Base-by-base conservation (phyloP, 2,797 vertebrate species). In the Pseudotriccus pelzelni region DNA sequence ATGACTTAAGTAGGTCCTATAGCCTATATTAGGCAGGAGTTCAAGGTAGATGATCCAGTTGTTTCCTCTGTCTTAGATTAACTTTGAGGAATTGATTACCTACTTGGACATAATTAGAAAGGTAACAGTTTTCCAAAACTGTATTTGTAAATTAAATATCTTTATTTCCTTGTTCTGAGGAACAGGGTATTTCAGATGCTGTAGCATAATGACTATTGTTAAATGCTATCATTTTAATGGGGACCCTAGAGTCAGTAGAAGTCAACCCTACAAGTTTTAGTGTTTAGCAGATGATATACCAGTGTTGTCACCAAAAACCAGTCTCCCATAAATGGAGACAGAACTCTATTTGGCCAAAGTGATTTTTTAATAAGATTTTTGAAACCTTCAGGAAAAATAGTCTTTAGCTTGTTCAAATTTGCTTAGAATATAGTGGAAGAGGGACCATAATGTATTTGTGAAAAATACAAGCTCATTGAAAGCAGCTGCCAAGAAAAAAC, bases 11-110 rank as follows among this genome's bases (percentile, higher is more conserved):
- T 95, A 92, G 87, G 84, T 94, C 58, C 82, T 77, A 43, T 14
- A 85, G 14, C 49, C 84, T 91, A 72, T 96, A 92, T 94, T 90
- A 90, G 82, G 82, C 58, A 92, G 58, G 39, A 88, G 56, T 60
- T 94, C 76, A 72, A 75, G 66, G 68, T 85, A 83, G 87, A 80
- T 62, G 79, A 75, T 85, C 37, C 53, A 72, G 7, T 25, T 74
- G 53, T 64, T 69, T 85, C 79, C 64, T 85, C 53, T 78, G 53
- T 39, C 39, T 94, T 84, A 88, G 69, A 87, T 94, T 87, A 93
- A 72, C 53, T 81, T 64, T 68, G 59, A 93, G 46, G 37, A 41
- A 85, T 80, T 91, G 82, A 68, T 91, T 91, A 68, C 34, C 14
- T 74, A 80, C 72, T 74, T 89, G 58, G n/a, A 66, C 27, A 32